phyloP scores from a whole-genome alignment of 2,797 vertebrate species.

The Natrix natrix region DNA sequence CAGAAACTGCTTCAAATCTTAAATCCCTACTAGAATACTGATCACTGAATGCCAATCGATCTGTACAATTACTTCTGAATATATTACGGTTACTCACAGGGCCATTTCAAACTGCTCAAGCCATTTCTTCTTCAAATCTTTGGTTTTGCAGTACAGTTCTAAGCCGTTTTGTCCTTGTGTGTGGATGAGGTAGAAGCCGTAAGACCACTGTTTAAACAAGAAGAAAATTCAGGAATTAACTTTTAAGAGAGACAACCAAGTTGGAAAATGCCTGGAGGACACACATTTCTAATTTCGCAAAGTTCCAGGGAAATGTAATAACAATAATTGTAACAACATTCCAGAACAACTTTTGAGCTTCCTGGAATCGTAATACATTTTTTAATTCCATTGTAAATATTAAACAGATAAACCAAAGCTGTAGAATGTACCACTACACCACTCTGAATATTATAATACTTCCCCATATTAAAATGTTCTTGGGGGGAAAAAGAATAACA shows the following conservation, averaged over 20 bases:
- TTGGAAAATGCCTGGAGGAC: background rate
- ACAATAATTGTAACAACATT: background rate
- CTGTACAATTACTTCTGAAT: background rate
- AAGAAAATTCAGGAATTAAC: slow-evolving; percentile 49
- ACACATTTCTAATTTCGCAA: background rate
- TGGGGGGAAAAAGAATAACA: background rate
- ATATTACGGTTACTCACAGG: slow-evolving; percentile 83
- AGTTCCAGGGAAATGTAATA: background rate
- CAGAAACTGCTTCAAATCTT: background rate
- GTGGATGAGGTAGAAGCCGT: slow-evolving; percentile 98
- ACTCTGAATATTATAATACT: background rate
- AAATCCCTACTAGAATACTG: background rate
- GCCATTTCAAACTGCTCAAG: slow-evolving; percentile 99
- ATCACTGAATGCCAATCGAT: background rate
- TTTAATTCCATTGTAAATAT: background rate
- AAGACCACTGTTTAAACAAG: slow-evolving; percentile 86
- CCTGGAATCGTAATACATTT: background rate
- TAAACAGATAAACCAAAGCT: background rate
- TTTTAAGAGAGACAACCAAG: background rate
- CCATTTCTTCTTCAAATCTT: slow-evolving; percentile 98
- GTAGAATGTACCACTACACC: background rate
- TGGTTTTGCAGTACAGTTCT: slow-evolving; percentile 98
- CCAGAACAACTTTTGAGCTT: background rate
- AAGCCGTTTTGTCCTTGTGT: slow-evolving; percentile 94
- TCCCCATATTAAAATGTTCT: background rate